Evolutionary conservation across 2,888 invertebrate species (phyloP), one percentile per base, ranked within the genome.

Genomic region (Schrankia costaestrigalis): DNA sequence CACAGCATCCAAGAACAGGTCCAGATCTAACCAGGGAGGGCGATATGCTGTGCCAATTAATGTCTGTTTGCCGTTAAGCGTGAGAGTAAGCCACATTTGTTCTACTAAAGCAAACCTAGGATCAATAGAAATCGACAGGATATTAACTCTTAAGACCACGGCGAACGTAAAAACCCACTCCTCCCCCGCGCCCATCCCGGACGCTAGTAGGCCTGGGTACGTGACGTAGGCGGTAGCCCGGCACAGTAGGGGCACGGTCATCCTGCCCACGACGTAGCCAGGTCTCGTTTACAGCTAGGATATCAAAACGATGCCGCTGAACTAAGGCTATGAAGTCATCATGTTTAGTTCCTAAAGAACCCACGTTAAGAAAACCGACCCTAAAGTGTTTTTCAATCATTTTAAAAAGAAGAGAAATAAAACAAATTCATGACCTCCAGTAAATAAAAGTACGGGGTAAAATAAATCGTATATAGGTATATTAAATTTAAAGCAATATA

Each of bases 181-280:
- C 9, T 2, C 24, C 24, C 3, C 24, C 24, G 11, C 24, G 24
- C 5, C 24, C 24, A 3, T 5, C 9, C 4, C 24, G 24, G 11
- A 24, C 24, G 11, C 10, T 24, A 10, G 11, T 5, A 2, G 24
- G 24, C 5, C 10, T 10, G 2, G 24, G 24, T 11, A 5, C 11
- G 11, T 24, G 24, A n/a, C 24, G 24, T 11, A 24, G 24, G 11
- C 24, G 24, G 24, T 24, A 24, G 11, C 24, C 24, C 10, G 24
- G 24, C 11, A 24, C 24, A 24, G 24, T 11, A 2, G 11, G 24
- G 11, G 11, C 24, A 11, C 9, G 5, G 11, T 6, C 11, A 11
- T 10, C 24, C 24, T 10, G 10, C 6, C 11, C 24, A 10, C 24
- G 6, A 6, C 11, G 24, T 11, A 4, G n/a, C 10, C 24, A 9